A percentile compares a stretch with the other conserved stretches of the same genome.
Conservation (phyloP, 2,888 invertebrate genomes). For the Cephus pulcher region DNA sequence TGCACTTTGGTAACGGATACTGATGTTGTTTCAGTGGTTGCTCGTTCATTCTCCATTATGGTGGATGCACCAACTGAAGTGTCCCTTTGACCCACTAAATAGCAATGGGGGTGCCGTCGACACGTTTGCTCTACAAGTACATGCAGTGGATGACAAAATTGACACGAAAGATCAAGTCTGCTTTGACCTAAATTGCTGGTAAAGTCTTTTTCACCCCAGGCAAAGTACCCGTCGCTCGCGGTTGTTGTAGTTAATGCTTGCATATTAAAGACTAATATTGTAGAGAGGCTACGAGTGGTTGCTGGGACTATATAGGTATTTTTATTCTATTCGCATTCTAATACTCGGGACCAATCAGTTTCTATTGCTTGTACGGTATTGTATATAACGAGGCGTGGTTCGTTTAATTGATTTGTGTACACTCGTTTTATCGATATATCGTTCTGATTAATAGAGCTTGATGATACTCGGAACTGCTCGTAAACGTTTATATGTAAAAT, state of each 20-base stretch:
- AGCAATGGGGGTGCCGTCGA: neutral
- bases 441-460: neutral
- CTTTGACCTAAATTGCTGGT: neutral
- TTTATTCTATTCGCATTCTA: neutral
- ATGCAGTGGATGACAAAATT: neutral
- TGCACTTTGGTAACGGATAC: neutral
- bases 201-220: neutral
- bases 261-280: neutral
- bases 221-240: neutral
- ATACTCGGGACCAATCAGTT: neutral
- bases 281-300: neutral
- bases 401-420: neutral
- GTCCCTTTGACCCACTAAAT: neutral
- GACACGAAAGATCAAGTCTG: neutral
- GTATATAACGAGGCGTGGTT: neutral
- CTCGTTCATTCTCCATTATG: neutral
- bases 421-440: neutral
- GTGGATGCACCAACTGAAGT: neutral
- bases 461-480: neutral
- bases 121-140: neutral
- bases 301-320: neutral
- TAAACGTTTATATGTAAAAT: neutral
- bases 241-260: neutral
- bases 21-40: neutral
- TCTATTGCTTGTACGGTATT: neutral